A percentile compares a stretch with the other conserved stretches of the same genome.
These are phyloP conservation scores for Drosophila mulleri DNA, from an alignment of 2,888 invertebrate genomes.

Conservation along the genomic window DNA sequence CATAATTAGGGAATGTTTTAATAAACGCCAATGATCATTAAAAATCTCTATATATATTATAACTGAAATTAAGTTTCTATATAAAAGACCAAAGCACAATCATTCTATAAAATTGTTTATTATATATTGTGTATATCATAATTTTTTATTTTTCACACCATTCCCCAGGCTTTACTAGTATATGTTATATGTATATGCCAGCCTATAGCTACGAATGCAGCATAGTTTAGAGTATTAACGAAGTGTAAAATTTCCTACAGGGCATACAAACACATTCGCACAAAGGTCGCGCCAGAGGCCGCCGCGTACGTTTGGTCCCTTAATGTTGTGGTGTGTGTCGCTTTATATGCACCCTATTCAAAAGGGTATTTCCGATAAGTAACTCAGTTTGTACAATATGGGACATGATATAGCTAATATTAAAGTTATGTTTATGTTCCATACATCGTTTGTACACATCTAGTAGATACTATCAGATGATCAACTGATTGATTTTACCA, in stretches of 20 bases:
- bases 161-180: no score
- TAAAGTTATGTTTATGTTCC: neutral
- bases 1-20: neutral
- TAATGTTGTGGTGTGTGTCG: slow-evolving; percentile 38
- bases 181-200: no score
- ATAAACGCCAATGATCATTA: neutral
- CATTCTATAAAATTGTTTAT: neutral
- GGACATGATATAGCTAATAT: neutral
- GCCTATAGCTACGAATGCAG: neutral
- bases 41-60: no score
- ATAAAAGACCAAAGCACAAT: no score
- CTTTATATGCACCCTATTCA: neutral
- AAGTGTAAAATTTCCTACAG: slow-evolving; percentile 27
- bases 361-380: neutral
- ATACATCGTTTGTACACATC: neutral
- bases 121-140: neutral
- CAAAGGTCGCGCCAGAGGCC: slow-evolving; percentile 57
- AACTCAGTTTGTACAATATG: neutral
- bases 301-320: slow-evolving; percentile 43
- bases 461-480: neutral
- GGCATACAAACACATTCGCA: slow-evolving; percentile 32
- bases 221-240: neutral
- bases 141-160: neutral
- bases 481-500: neutral
- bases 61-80: neutral